phyloP scores from a whole-genome alignment of 2,797 vertebrate genomes.

The Pipistrellus nathusii region DNA sequence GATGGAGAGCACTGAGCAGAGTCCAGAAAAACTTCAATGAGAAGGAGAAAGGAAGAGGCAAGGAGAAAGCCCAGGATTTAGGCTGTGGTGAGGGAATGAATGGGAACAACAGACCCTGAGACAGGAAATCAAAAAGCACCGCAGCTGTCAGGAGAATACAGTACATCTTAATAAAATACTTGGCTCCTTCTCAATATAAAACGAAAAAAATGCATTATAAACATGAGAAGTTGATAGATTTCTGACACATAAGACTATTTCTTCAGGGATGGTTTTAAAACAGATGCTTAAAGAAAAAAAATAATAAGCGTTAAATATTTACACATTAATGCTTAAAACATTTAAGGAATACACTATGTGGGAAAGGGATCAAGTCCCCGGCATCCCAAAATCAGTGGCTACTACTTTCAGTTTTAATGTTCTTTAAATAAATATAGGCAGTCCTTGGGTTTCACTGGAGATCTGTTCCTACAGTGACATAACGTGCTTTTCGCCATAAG shows the following conservation, averaged over 20 bases:
- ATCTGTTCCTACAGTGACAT: no score
- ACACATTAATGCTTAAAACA: slow-evolving; percentile 47
- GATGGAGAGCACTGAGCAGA: background rate
- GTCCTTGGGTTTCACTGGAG: no score
- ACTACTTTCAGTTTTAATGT: slow-evolving; percentile 67
- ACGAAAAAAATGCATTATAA: slow-evolving; percentile 3
- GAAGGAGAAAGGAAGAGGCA: background rate
- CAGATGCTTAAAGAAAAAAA: slow-evolving; percentile 43
- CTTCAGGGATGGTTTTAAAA: slow-evolving; percentile 28
- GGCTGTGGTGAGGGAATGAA: background rate
- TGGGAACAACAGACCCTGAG: background rate
- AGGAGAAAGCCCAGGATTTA: background rate
- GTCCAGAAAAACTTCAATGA: background rate
- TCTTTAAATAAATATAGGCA: slow-evolving; percentile 58
- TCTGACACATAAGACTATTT: slow-evolving; percentile 41
- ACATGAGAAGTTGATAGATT: background rate
- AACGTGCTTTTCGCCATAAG: no score
- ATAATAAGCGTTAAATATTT: slow-evolving; percentile 61
- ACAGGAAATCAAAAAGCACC: background rate
- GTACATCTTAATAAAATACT: background rate
- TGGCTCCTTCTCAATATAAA: slow-evolving; percentile 49
- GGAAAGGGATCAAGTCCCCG: background rate
- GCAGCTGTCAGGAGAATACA: background rate
- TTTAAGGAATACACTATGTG: background rate
- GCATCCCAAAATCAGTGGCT: background rate